Evolutionary conservation across 2,113 vertebrate species (phyloP).

Genomic region (Paralichthys olivaceus): DNA sequence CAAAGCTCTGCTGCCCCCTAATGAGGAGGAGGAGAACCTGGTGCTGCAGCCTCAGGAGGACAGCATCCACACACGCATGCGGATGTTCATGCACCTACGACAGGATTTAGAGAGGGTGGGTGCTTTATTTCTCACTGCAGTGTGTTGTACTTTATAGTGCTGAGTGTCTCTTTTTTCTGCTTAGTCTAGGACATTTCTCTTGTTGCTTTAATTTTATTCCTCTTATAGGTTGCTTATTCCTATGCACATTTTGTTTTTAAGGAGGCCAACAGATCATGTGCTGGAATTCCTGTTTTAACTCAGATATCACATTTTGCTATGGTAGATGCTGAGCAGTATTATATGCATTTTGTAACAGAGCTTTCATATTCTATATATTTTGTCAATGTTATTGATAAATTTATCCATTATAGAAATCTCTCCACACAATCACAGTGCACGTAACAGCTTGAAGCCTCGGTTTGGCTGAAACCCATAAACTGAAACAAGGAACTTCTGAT

Average conservation of each 20-base stretch:
- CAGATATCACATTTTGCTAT: too few relatives aligned
- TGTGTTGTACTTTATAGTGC: neutral
- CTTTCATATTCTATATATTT: too few relatives aligned
- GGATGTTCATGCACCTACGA: slow-evolving; percentile 99
- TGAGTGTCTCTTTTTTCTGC: neutral
- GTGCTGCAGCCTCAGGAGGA: slow-evolving; percentile 94
- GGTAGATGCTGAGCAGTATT: too few relatives aligned
- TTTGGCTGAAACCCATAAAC: too few relatives aligned
- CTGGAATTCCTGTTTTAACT: neutral
- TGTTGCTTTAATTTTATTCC: neutral
- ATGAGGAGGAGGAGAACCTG: slow-evolving; percentile 92
- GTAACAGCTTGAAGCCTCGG: too few relatives aligned
- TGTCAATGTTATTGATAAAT: too few relatives aligned
- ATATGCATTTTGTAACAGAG: too few relatives aligned
- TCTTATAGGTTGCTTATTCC: neutral
- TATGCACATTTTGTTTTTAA: neutral
- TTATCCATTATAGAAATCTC: too few relatives aligned
- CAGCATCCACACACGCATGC: slow-evolving; percentile 96
- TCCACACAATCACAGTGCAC: too few relatives aligned
- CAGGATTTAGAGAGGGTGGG: slow-evolving; percentile 98
- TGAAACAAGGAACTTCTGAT: too few relatives aligned
- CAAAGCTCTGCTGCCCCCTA: slow-evolving; percentile 93
- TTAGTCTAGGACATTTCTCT: neutral
- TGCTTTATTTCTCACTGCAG: slow-evolving; percentile 9
- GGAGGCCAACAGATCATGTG: neutral